phyloP scores from a whole-genome alignment of 2,797 vertebrate genomes.

The Pogonophryne albipinna region DNA sequence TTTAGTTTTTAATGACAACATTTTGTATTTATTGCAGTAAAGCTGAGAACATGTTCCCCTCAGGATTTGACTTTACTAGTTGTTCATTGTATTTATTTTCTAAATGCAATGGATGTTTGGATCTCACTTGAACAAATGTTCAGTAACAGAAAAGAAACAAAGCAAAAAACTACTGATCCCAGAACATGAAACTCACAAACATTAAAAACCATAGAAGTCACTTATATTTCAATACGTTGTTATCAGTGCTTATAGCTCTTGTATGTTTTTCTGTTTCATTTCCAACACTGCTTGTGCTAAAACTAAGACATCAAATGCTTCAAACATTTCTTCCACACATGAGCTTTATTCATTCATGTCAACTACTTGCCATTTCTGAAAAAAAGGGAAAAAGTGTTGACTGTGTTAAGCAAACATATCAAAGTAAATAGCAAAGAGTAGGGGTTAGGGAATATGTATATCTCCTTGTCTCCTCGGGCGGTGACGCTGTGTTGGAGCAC shows the following conservation, averaged over 20 bases:
- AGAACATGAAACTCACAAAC: constrained; percentile 3
- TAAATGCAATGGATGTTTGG: not conserved
- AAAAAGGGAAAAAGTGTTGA: constrained; percentile 34
- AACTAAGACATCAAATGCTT: constrained; percentile 62
- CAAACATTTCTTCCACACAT: constrained; percentile 37
- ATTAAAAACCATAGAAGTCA: not conserved
- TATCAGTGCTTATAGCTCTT: constrained; percentile 5
- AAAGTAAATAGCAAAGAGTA: constrained; percentile 60
- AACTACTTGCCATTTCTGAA: constrained; percentile 55
- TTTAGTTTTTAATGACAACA: not conserved
- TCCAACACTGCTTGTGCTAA: constrained; percentile 38
- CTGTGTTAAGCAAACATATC: constrained; percentile 54
- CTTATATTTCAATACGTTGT: not conserved
- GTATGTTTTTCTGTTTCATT: constrained; percentile 24
- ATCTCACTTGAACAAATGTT: too few relatives aligned
- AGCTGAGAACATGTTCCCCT: too few relatives aligned
- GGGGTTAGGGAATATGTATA: constrained; percentile 63
- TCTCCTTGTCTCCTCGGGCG: constrained; percentile 75
- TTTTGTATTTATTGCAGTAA: not conserved
- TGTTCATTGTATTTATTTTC: not conserved
- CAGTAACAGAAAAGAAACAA: too few relatives aligned
- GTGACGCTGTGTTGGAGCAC: constrained; percentile 72
- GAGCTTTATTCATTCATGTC: constrained; percentile 57
- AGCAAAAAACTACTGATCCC: constrained; percentile 8
- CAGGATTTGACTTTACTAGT: not conserved